Evolutionary conservation across 2,113 vertebrate genomes (phyloP).

Genomic region (Brachyhypopomus gauderio): DNA sequence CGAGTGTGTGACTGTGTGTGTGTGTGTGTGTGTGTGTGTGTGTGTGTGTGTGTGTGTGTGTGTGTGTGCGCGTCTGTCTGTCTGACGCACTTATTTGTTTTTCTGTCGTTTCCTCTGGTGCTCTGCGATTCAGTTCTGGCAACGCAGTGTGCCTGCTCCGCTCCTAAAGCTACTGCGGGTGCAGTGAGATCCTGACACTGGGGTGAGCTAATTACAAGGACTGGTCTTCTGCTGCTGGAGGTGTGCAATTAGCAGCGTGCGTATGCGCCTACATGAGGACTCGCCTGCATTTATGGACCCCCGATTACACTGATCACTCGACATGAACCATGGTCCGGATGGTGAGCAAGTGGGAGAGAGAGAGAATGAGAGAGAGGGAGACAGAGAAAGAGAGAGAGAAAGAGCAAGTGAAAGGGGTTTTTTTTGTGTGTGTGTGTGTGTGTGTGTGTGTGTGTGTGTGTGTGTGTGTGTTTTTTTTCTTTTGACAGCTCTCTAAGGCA

Average conservation of each 20-base stretch:
- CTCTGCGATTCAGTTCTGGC: conserved; percentile 22
- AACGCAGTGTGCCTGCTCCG: conserved; percentile 30
- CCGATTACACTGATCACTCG: conserved; percentile 46
- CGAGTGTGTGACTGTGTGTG: background rate
- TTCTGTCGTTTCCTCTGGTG: background rate
- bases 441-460: no score
- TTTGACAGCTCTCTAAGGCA: conserved; percentile 24
- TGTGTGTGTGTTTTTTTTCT: conserved; percentile 24
- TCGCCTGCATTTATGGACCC: conserved; percentile 52
- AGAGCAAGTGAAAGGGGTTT: background rate
- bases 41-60: conserved; percentile 11
- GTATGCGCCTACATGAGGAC: conserved; percentile 27
- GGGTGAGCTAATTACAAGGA: conserved; percentile 71
- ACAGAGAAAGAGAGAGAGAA: background rate
- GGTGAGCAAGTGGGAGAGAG: conserved; percentile 4
- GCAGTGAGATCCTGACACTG: conserved; percentile 67
- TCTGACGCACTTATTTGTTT: conserved; percentile 21
- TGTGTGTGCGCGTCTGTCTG: background rate
- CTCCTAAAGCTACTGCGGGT: conserved; percentile 57
- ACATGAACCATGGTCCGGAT: conserved; percentile 14
- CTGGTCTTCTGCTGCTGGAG: conserved; percentile 60
- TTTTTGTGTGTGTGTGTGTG: no score
- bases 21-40: conserved; percentile 21
- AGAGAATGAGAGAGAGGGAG: conserved; percentile 1
- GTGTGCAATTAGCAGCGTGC: conserved; percentile 67